Evolutionary conservation across 2,113 vertebrate genomes (phyloP).

Genomic region (Calonectris borealis): DNA sequence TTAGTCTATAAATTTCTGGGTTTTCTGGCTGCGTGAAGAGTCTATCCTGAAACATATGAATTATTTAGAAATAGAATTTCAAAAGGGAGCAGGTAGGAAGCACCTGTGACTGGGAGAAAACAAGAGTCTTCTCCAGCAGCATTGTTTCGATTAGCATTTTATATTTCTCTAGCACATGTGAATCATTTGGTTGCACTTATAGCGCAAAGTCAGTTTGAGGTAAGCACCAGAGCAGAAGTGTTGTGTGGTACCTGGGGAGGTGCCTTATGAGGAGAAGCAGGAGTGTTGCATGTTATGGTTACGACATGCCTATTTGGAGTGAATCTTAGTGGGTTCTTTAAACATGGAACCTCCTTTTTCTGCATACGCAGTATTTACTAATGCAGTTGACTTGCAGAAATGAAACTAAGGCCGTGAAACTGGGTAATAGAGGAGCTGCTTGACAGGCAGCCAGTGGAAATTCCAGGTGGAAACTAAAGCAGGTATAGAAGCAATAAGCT

Average conservation of each 20-base stretch:
- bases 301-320: not conserved
- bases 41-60: not conserved
- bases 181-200: not conserved
- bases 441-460: not conserved
- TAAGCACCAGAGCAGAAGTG: not conserved
- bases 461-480: not conserved
- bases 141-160: not conserved
- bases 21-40: not conserved
- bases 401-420: not conserved
- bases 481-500: not conserved
- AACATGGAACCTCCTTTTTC: not conserved
- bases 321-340: not conserved
- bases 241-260: not conserved
- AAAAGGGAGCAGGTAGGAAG: not conserved
- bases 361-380: not conserved
- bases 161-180: not conserved
- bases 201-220: not conserved
- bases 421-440: not conserved
- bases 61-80: not conserved
- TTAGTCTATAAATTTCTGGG: not conserved
- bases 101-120: not conserved
- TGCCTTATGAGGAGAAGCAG: not conserved
- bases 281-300: not conserved
- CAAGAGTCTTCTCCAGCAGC: not conserved
- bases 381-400: not conserved